Evolutionary conservation across 2,888 invertebrate species (phyloP), one percentile per base, ranked within the genome.

Genomic region (Zonitis immaculata): DNA sequence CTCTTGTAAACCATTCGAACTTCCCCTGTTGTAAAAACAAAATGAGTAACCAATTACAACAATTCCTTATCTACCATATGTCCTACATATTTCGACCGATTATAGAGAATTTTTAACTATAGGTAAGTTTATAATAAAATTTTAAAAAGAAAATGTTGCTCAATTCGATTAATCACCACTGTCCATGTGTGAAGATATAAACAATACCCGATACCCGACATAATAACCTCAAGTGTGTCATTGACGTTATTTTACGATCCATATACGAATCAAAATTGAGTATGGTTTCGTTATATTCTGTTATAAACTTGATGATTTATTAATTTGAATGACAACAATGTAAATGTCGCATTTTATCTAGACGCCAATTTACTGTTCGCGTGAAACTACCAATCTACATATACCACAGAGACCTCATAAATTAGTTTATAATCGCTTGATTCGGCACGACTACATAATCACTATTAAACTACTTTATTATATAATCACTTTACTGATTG

Each of bases 241-340:
- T 56, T 60, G 60, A 54, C 49, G 48, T 47, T 45, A 54, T 62
- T 63, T 63, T 60, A 63, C 55, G 59, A 51, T 58, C 57, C 54
- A 52, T 51, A 57, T 60, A 57, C 63, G 61, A 63, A 62, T 63
- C 57, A 62, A 60, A 59, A 59, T 57, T 58, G 54, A 63, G 62
- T 55, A 61, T 50, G 64, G 51, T 65, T 64, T 64, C 66, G 64
- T 66, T 66, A 66, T 66, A 61, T 63, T 62, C 59, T 60, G 52
- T 56, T 61, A 64, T 66, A 66, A 66, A 66, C 58, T 59, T 48
- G 53, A 63, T 64, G 64, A 66, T 66, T 66, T 66, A 66, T 60
- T 59, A 51, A 45, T 55, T 58, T 57, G 56, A 62, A 63, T 64
- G 63, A 62, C 64, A 64, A 64, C 58, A 51, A 61, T 62, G 61